Percentiles rank a stretch among this genome's conserved stretches.
These are phyloP conservation scores for Sclerurus mexicanus DNA, from an alignment of 2,113 vertebrate species.

Conservation along the genomic window DNA sequence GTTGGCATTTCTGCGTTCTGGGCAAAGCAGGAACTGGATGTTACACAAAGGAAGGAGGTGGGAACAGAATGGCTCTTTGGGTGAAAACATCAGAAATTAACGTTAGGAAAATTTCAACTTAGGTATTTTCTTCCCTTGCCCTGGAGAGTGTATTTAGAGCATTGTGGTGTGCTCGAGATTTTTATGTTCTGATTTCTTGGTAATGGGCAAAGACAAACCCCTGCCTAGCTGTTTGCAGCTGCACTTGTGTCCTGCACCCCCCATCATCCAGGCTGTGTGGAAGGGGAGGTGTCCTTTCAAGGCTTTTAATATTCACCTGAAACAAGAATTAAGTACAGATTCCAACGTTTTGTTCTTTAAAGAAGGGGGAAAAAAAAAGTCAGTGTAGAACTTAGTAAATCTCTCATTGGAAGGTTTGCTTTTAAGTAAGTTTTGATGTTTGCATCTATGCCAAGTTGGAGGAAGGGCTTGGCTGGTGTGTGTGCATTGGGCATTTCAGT, in stretches of 20 bases:
- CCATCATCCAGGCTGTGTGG: no score
- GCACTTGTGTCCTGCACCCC: background rate
- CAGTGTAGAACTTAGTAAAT: background rate
- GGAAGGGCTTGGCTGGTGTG: background rate
- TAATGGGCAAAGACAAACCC: background rate
- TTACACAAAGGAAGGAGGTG: background rate
- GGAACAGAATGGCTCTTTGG: fast-evolving
- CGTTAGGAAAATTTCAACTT: background rate
- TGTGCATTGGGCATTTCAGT: background rate
- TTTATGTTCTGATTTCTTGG: background rate
- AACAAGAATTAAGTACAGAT: background rate
- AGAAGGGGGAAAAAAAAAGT: background rate
- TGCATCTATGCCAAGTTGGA: background rate
- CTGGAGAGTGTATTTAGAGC: background rate
- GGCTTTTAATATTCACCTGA: background rate
- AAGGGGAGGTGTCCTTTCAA: background rate
- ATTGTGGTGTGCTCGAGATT: background rate
- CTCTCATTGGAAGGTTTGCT: background rate
- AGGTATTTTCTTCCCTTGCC: background rate
- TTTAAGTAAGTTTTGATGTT: background rate
- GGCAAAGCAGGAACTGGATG: background rate
- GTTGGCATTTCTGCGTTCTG: background rate
- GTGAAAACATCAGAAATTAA: background rate
- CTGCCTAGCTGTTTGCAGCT: background rate
- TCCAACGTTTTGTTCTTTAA: background rate